These are phyloP conservation scores for Strigamia maritima DNA, from an alignment of 2,888 invertebrate species.

Conservation along the genomic window DNA sequence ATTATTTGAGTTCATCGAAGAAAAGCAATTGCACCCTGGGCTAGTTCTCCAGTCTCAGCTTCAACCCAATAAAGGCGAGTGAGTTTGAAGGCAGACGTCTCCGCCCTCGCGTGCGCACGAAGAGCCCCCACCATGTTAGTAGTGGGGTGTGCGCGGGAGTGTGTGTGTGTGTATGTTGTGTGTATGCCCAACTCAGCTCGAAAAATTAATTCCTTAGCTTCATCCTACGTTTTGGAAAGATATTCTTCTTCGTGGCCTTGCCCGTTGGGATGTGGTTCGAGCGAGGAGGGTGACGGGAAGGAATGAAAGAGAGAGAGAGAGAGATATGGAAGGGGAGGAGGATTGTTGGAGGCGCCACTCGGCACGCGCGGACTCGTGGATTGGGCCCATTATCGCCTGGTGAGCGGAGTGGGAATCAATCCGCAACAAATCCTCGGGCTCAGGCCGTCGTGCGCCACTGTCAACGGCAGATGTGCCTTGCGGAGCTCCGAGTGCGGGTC, in stretches of 20 bases:
- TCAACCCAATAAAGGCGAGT: background rate
- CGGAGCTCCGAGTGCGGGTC: background rate
- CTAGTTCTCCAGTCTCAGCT: background rate
- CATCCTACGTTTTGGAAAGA: background rate
- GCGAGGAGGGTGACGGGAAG: background rate
- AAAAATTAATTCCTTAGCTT: background rate
- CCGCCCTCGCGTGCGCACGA: background rate
- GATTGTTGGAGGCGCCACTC: background rate
- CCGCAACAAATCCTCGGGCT: conserved; percentile 14
- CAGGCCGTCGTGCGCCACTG: background rate
- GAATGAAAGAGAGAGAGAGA: conserved; percentile 16
- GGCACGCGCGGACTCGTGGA: conserved; percentile 8
- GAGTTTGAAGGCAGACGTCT: background rate
- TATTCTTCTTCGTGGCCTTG: background rate
- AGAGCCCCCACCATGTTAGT: background rate
- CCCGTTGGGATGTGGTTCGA: background rate
- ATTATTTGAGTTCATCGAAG: background rate
- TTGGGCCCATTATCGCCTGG: conserved; percentile 15
- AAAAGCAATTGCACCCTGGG: background rate
- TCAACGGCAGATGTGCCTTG: background rate
- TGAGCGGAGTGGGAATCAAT: conserved; percentile 32
- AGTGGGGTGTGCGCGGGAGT: too few relatives aligned
- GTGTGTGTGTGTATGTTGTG: background rate
- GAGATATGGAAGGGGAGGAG: background rate
- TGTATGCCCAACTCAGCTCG: background rate